phyloP scores from a whole-genome alignment of 1,140 invertebrate genomes.

The Aphelinus atriplicis region DNA sequence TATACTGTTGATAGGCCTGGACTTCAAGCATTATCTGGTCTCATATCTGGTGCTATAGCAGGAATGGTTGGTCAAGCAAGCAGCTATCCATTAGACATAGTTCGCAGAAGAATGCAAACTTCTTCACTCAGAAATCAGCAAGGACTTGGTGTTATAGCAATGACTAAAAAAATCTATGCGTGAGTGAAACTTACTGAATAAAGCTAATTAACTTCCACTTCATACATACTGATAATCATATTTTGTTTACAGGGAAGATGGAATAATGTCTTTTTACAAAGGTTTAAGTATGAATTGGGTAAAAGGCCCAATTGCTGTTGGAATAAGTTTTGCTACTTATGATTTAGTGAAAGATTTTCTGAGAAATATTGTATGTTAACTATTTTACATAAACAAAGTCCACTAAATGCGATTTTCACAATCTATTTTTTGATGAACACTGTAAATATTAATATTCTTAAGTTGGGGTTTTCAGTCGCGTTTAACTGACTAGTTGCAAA shows the following conservation, averaged over 20 bases:
- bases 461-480: too few species aligned
- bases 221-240: conserved; percentile 2
- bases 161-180: conserved; percentile 73
- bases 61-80: conserved; percentile 94
- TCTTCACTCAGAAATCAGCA: conserved; percentile 71
- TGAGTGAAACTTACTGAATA: conserved; percentile 53
- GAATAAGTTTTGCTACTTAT: conserved; percentile 97
- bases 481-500: too few species aligned
- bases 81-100: conserved; percentile 95
- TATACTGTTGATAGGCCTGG: conserved; percentile 59
- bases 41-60: conserved; percentile 89
- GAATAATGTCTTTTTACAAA: conserved; percentile 94
- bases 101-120: conserved; percentile 88
- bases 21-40: conserved; percentile 68
- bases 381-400: not conserved
- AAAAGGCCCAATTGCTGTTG: conserved; percentile 98
- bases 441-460: too few species aligned
- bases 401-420: too few species aligned
- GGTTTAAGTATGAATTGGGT: conserved; percentile 99
- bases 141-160: conserved; percentile 73
- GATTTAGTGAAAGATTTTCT: conserved; percentile 80
- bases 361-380: conserved; percentile 51
- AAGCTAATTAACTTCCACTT: not conserved
- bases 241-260: conserved; percentile 78
- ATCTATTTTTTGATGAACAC: too few species aligned